Evolutionary conservation across 2,888 invertebrate species (phyloP).

Genomic region (Craniophora ligustri): DNA sequence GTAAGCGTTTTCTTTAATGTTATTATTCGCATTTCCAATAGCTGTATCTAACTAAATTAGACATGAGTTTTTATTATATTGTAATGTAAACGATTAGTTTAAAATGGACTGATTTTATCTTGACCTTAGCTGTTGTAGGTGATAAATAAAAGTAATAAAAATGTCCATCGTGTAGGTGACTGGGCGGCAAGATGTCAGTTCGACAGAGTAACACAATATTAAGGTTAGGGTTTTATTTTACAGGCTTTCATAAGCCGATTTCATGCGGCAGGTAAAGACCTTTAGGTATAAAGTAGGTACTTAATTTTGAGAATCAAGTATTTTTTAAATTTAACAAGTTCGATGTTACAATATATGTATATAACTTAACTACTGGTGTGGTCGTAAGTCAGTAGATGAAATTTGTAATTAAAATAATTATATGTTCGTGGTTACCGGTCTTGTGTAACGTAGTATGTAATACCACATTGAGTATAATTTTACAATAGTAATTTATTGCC

Average conservation of each 20-base stretch:
- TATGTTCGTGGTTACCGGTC: slow-evolving; percentile 39
- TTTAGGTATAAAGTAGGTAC: slow-evolving; percentile 41
- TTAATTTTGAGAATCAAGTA: slow-evolving; percentile 41
- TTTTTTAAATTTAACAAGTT: slow-evolving; percentile 50
- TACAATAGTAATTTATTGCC: slow-evolving; percentile 39
- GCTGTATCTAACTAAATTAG: not conserved
- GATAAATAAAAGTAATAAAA: slow-evolving; percentile 10
- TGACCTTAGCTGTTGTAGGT: slow-evolving; percentile 1
- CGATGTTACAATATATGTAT: slow-evolving; percentile 29
- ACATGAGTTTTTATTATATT: not conserved
- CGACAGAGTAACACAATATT: slow-evolving; percentile 56
- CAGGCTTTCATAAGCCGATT: slow-evolving; percentile 47
- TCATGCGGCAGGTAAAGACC: slow-evolving; percentile 56
- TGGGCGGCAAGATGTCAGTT: slow-evolving; percentile 34
- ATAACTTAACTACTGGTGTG: slow-evolving; percentile 52
- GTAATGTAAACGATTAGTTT: not conserved
- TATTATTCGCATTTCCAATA: slow-evolving; percentile 1
- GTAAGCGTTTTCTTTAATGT: slow-evolving; percentile 35
- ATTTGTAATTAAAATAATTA: slow-evolving; percentile 61
- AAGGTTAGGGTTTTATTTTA: slow-evolving; percentile 53
- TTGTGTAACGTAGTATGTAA: slow-evolving; percentile 34
- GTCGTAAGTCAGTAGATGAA: slow-evolving; percentile 52
- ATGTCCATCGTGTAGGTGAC: slow-evolving; percentile 4
- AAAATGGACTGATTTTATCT: slow-evolving; percentile 5
- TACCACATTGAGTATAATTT: slow-evolving; percentile 28